Evolutionary conservation across 2,888 invertebrate genomes (phyloP).

Genomic region (Diloba caeruleocephala): DNA sequence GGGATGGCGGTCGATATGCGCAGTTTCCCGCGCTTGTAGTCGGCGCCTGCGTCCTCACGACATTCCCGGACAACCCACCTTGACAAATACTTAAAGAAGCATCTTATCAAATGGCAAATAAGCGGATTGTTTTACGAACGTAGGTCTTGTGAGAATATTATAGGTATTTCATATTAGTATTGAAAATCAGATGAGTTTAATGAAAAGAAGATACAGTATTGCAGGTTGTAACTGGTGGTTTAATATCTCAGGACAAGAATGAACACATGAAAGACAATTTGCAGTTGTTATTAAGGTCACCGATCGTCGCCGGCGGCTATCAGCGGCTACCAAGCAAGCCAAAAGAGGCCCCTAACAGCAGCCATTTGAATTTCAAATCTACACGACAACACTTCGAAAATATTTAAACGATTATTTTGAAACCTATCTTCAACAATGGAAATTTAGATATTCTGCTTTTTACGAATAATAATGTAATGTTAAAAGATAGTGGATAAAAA

Average conservation of each 20-base stretch:
- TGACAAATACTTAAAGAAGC: slow-evolving; percentile 68
- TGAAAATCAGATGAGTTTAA: background rate
- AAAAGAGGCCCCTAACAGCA: slow-evolving; percentile 61
- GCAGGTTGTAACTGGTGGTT: too few species aligned
- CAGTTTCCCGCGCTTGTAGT: slow-evolving; percentile 86
- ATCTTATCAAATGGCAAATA: slow-evolving; percentile 41
- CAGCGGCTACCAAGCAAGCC: slow-evolving; percentile 59
- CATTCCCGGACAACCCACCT: slow-evolving; percentile 71
- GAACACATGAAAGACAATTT: slow-evolving; percentile 32
- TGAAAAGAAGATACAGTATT: slow-evolving; percentile 7
- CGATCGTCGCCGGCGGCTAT: slow-evolving; percentile 46
- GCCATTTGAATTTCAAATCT: slow-evolving; percentile 66
- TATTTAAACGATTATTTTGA: slow-evolving; percentile 54
- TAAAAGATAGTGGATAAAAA: slow-evolving; percentile 7
- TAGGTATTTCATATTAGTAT: background rate
- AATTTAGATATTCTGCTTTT: slow-evolving; percentile 7
- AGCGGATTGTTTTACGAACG: slow-evolving; percentile 10
- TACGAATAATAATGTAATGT: slow-evolving; percentile 1
- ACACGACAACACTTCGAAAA: slow-evolving; percentile 54
- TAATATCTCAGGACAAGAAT: background rate
- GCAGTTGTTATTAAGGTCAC: slow-evolving; percentile 47
- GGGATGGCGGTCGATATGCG: slow-evolving; percentile 84
- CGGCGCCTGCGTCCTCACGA: slow-evolving; percentile 82
- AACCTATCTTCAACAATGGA: slow-evolving; percentile 19
- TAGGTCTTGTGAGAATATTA: background rate